Conservation (phyloP, 2,888 invertebrate genomes). For the Chaitophorus viminalis region DNA sequence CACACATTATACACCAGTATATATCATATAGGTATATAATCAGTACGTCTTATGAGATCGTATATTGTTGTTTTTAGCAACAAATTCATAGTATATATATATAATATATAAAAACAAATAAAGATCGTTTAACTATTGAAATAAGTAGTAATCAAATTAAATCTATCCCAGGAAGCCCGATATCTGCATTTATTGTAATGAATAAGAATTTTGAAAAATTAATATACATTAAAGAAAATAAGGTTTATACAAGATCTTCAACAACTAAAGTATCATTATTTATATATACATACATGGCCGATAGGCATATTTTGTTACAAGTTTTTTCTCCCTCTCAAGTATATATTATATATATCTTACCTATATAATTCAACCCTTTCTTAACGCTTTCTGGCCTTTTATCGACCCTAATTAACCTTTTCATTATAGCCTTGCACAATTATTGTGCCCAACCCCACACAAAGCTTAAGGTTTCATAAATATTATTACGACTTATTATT, state of each 20-base stretch:
- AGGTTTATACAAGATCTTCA: neutral
- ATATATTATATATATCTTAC: conserved; percentile 4
- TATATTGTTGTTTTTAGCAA: neutral
- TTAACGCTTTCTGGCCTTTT: neutral
- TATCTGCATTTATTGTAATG: conserved; percentile 47
- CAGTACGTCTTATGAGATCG: neutral
- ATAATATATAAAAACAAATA: conserved; percentile 32
- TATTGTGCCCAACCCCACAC: neutral
- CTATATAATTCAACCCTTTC: no score
- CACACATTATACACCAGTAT: no score
- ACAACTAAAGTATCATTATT: conserved; percentile 25
- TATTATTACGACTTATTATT: neutral
- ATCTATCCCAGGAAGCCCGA: conserved; percentile 44
- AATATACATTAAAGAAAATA: conserved; percentile 42
- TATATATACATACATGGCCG: conserved; percentile 54
- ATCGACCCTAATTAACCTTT: neutral
- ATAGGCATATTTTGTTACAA: conserved; percentile 58
- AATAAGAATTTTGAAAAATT: conserved; percentile 55
- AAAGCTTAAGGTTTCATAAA: neutral
- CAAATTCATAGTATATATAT: no score
- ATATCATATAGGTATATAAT: neutral
- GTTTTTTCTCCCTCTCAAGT: conserved; percentile 48
- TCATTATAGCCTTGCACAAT: neutral
- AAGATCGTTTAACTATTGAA: conserved; percentile 34
- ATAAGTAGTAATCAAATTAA: conserved; percentile 17